A percentile compares a stretch with the other conserved stretches of the same genome.
Conservation (phyloP, 2,113 vertebrate genomes). For the Garra rufa region DNA sequence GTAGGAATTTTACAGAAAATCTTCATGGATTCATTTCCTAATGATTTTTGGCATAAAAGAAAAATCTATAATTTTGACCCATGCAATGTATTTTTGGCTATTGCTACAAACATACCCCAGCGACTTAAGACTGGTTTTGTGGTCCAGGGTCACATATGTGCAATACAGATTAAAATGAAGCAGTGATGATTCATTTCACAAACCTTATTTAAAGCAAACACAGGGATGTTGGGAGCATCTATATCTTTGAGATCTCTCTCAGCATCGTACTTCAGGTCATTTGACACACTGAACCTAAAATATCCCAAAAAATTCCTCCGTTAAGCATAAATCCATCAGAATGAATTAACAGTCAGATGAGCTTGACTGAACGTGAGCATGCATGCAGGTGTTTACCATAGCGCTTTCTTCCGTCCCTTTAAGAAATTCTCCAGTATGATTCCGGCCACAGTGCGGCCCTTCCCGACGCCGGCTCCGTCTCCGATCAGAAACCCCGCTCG, state of each 20-base stretch:
- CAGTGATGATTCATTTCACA: not conserved
- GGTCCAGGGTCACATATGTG: no score
- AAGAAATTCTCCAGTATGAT: conserved; percentile 95
- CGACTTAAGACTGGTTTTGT: no score
- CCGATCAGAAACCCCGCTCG: conserved; percentile 95
- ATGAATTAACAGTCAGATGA: not conserved
- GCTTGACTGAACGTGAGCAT: not conserved
- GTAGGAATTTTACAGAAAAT: no score
- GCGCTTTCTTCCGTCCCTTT: conserved; percentile 89
- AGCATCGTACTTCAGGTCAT: conserved; percentile 96
- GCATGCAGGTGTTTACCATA: conserved; percentile 81
- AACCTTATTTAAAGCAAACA: conserved; percentile 98
- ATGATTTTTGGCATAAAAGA: no score
- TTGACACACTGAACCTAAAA: conserved; percentile 97
- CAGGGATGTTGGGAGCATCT: conserved; percentile 85
- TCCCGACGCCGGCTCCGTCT: conserved; percentile 94
- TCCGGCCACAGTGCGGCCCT: conserved; percentile 93
- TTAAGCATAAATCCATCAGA: not conserved
- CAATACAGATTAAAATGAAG: not conserved
- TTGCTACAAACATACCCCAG: no score
- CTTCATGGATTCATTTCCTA: no score
- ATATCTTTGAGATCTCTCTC: conserved; percentile 98
- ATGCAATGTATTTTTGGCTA: no score
- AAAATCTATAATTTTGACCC: no score
- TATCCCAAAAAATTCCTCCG: not conserved